Base-by-base conservation (phyloP, 2,888 invertebrate species). In the Laspeyria flexula region DNA sequence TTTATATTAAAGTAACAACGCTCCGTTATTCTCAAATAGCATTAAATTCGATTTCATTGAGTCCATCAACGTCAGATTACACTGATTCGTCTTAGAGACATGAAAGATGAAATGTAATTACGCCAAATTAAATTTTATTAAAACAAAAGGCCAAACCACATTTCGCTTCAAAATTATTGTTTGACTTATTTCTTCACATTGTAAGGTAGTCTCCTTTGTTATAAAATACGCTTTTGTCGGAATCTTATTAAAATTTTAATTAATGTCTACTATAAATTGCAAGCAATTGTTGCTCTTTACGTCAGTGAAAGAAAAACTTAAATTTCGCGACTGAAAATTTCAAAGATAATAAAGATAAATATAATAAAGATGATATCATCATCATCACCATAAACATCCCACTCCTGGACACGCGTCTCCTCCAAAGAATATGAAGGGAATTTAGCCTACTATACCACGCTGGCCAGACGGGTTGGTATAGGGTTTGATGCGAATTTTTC, bases 181-280 rank as follows among this genome's bases (percentile, higher is more conserved):
- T 79, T 78, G 77, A 81, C 75, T 81, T 81, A 76, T 79, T 83
- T 69, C 73, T 74, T 79, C 75, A 77, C 69, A 78, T 77, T 81
- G 68, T 75, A 69, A 72, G 75, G 73, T 73, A 71, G 64, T 65
- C 70, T 65, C 70, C 70, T 82, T 83, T 83, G 83, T 83, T 75
- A 54, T 60, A 66, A 65, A 81, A 77, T 70, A 72, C 65, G 79
- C 73, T 82, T 70, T 65, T 56, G 69, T 53, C 42, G 60, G 66
- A 68, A 75, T 81, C 76, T 81, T 84, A 83, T 83, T 83, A 83
- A 82, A 81, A 69, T 81, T 82, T 78, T 79, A 83, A 83, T 83
- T 79, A 81, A 82, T 81, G 78, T 69, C 63, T 76, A 72, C 73
- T 78, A 81, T 78, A 78, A 81, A 81, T 80, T 76, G 71, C 67